Percentiles rank a stretch among this genome's conserved stretches.
These are phyloP conservation scores for Drosophila triauraria DNA, from an alignment of 1,140 invertebrate genomes.

Conservation along the genomic window DNA sequence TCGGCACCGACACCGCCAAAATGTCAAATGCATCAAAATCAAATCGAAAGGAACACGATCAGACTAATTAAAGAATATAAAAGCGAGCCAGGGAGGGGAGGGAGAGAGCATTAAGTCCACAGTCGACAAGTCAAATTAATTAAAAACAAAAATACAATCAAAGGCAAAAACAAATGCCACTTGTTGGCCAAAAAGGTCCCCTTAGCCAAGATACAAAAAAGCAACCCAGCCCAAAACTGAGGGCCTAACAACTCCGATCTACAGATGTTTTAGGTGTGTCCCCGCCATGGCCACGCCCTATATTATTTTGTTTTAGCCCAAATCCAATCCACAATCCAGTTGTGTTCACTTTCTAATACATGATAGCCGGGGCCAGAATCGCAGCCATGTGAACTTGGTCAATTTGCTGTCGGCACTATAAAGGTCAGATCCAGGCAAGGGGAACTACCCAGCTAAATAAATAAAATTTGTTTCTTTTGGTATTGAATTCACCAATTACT, in stretches of 20 bases:
- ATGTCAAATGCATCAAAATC: slow-evolving; percentile 72
- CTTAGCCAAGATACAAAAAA: slow-evolving; percentile 18
- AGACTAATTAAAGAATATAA: slow-evolving; percentile 67
- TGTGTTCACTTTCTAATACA: slow-evolving; percentile 75
- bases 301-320: slow-evolving; percentile 29
- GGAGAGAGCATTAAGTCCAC: slow-evolving; percentile 15
- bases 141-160: slow-evolving; percentile 63
- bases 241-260: slow-evolving; percentile 31
- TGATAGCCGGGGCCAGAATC: slow-evolving; percentile 54
- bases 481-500: neutral
- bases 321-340: slow-evolving; percentile 47
- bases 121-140: slow-evolving; percentile 56
- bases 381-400: slow-evolving; percentile 75
- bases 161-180: slow-evolving; percentile 61
- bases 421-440: slow-evolving; percentile 53
- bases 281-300: slow-evolving; percentile 32
- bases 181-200: slow-evolving; percentile 55
- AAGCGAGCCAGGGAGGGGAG: neutral
- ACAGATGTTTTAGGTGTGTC: slow-evolving; percentile 58
- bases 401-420: slow-evolving; percentile 46
- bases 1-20: slow-evolving; percentile 29
- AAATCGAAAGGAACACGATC: slow-evolving; percentile 44
- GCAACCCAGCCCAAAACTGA: slow-evolving; percentile 58
- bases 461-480: slow-evolving; percentile 4
- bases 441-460: slow-evolving; percentile 3